Percentiles rank a stretch among this genome's conserved stretches.
These are phyloP conservation scores for Carassius carassius DNA, from an alignment of 2,113 vertebrate genomes.

Conservation along the genomic window DNA sequence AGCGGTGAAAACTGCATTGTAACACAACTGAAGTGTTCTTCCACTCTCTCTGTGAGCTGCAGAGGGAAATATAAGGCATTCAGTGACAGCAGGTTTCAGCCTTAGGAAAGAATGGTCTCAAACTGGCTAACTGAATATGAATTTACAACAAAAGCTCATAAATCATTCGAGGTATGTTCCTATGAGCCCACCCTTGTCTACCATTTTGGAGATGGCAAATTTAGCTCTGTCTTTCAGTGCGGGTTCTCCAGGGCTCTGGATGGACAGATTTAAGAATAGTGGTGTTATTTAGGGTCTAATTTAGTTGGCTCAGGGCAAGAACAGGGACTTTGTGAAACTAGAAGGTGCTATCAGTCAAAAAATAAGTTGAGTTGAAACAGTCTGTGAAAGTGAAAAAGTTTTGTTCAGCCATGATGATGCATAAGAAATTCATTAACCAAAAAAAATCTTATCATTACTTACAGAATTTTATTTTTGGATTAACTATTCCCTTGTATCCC, in stretches of 20 bases:
- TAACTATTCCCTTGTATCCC: not conserved
- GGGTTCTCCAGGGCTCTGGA: conserved; percentile 63
- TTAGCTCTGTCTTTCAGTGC: conserved; percentile 57
- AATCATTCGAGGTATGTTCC: conserved; percentile 63
- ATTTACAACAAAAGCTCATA: conserved; percentile 64
- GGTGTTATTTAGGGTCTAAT: conserved; percentile 62
- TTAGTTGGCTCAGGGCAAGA: conserved; percentile 47
- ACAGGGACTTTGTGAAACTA: conserved; percentile 43
- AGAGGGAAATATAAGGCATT: conserved; percentile 17
- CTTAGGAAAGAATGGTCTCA: conserved; percentile 46
- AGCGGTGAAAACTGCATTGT: not conserved
- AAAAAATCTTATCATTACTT: not conserved
- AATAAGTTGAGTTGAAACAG: not conserved
- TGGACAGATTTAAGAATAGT: conserved; percentile 67
- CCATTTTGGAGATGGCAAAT: conserved; percentile 60
- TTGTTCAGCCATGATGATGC: not conserved
- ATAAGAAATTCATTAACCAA: not conserved
- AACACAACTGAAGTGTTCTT: not conserved
- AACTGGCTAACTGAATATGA: conserved; percentile 51
- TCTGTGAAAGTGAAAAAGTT: not conserved
- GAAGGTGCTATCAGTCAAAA: conserved; percentile 48
- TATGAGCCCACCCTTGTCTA: conserved; percentile 46
- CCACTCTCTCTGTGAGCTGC: not conserved
- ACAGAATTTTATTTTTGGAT: not conserved
- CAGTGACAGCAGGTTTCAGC: conserved; percentile 53